Evolutionary conservation across 2,113 vertebrate species (phyloP), one percentile per base, ranked within the genome.

Genomic region (Strix aluco): DNA sequence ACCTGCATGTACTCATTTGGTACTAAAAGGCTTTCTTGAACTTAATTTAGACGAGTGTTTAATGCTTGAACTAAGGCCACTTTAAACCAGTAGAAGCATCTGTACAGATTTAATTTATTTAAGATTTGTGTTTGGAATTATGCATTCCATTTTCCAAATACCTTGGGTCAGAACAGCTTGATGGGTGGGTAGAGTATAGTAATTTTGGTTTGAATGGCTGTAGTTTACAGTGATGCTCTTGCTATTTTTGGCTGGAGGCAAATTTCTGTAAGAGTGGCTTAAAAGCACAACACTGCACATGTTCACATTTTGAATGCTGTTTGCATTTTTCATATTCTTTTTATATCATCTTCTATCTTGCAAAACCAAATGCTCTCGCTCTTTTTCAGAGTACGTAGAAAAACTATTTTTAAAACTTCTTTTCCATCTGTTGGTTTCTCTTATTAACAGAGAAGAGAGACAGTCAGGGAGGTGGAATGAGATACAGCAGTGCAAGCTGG

Each of bases 341-440:
- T 96, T 92, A 95, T 94, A 96, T 92, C 78, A 4, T 72, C 52
- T 78, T 55, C 44, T 95, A 32, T 90, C 78, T 92, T 95, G 40
- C 38, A 90, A 94, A 95, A 90, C 29, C 58, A 95, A 96, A 94
- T 94, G 88, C 87, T 72, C 92, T 93, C 23, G 15, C 59, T 86
- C 67, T 85, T 79, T 70, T 90, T 84, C 54, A n/a, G 62, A 96
- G 62, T 66, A 92, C 11, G 9, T 62, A 65, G 69, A 74, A 61
- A 86, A 92, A 75, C 40, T 90, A 81, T 93, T 97, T 97, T 96
- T 91, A 92, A 92, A 91, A 77, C 71, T 94, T 81, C 66, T 92
- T 95, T 95, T 95, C 92, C 94, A 95, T 91, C 78, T 95, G 93
- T 93, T 97, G 49, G 75, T 91, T 93, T 96, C 36, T 88, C 80